Evolutionary conservation across 2,113 vertebrate species (phyloP).

Genomic region (Podocnemis expansa): DNA sequence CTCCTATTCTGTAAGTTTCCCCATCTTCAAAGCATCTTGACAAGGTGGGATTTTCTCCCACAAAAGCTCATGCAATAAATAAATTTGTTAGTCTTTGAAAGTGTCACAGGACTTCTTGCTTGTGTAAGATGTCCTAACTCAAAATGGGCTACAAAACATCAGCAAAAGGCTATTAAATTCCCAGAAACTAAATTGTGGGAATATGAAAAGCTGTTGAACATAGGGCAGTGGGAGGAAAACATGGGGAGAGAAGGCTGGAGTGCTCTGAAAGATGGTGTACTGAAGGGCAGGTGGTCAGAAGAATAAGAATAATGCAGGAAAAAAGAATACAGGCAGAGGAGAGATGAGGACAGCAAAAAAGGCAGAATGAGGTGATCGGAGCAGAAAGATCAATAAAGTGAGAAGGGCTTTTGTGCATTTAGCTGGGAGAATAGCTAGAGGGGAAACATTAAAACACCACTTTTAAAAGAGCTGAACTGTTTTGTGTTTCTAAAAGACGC

Average conservation of each 20-base stretch:
- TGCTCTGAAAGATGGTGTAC: not conserved
- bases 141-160: not conserved
- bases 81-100: no score
- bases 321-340: not conserved
- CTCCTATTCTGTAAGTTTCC: no score
- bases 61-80: no score
- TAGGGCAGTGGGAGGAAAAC: not conserved
- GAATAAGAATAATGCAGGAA: not conserved
- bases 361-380: not conserved
- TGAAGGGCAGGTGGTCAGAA: not conserved
- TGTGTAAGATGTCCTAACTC: no score
- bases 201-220: not conserved
- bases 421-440: not conserved
- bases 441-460: not conserved
- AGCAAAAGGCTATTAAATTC: not conserved
- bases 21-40: no score
- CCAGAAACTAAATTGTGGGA: not conserved
- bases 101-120: no score
- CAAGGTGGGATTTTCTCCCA: no score
- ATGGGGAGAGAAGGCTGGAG: not conserved
- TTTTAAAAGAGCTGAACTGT: not conserved
- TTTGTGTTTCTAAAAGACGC: not conserved
- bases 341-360: not conserved
- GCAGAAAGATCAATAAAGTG: not conserved
- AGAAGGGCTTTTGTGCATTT: not conserved